These are phyloP conservation scores for Aplysina aerophoba DNA, from an alignment of 37 sponge, comb jelly and placozoan genomes.

Conservation along the genomic window DNA sequence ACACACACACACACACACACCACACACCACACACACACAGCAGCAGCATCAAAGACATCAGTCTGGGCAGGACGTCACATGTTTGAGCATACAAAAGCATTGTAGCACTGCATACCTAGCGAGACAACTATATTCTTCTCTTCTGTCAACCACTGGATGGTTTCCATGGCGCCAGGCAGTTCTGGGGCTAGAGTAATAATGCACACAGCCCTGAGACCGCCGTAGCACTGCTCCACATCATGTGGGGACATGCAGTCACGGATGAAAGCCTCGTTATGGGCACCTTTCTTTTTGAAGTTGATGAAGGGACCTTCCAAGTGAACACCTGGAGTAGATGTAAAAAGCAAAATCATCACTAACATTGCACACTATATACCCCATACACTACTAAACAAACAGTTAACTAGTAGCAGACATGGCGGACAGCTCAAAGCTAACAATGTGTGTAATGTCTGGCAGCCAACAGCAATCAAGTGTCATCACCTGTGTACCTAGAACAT, in stretches of 20 bases:
- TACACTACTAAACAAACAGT: no score
- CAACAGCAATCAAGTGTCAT: not conserved
- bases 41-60: no score
- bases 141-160: slow-evolving; percentile 45
- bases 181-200: slow-evolving; percentile 96
- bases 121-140: slow-evolving; percentile 42
- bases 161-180: slow-evolving; percentile 55
- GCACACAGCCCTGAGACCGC: slow-evolving; percentile 57
- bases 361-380: no score
- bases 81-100: no score
- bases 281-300: slow-evolving; percentile 77
- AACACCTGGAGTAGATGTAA: slow-evolving; percentile 55
- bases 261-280: slow-evolving; percentile 70
- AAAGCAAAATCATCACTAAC: not conserved
- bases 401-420: no score
- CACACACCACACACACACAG: no score
- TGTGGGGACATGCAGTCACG: slow-evolving; percentile 36
- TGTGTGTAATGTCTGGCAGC: not conserved
- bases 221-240: slow-evolving; percentile 54
- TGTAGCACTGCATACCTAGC: slow-evolving; percentile 26
- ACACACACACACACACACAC: no score
- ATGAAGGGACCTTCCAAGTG: slow-evolving; percentile 98
- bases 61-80: no score
- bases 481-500: slow-evolving; percentile 63
- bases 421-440: no score